phyloP scores from a whole-genome alignment of 2,113 vertebrate species.

The Oryzias javanicus region DNA sequence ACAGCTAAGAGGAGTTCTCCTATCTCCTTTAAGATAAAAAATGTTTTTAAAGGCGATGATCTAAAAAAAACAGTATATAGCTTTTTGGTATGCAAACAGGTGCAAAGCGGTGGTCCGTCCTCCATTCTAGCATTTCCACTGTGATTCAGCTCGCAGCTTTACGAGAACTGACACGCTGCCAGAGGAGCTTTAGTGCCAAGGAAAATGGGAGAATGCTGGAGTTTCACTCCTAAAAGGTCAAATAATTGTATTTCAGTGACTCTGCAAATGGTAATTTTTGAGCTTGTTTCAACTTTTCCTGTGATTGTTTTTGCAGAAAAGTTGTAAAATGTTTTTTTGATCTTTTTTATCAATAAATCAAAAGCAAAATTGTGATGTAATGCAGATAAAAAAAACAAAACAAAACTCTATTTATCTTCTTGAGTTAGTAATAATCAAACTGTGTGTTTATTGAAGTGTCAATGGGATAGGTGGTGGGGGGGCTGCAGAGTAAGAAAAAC shows the following conservation, averaged over 20 bases:
- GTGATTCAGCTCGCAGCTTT: slow-evolving; percentile 57
- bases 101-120: slow-evolving; percentile 43
- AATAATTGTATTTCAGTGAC: slow-evolving; percentile 10
- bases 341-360: no score
- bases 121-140: slow-evolving; percentile 30
- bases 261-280: slow-evolving; percentile 2
- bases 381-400: background rate
- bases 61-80: slow-evolving; percentile 49
- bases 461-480: slow-evolving; percentile 1
- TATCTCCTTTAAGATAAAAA: slow-evolving; percentile 20
- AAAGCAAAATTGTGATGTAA: no score
- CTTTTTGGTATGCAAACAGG: slow-evolving; percentile 45
- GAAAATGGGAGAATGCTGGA: slow-evolving; percentile 40
- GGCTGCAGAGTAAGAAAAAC: background rate
- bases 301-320: no score
- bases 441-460: slow-evolving; percentile 8
- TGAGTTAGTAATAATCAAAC: background rate
- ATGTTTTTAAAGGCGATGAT: background rate
- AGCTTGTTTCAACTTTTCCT: no score
- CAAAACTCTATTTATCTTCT: background rate
- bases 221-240: slow-evolving; percentile 50
- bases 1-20: slow-evolving; percentile 38
- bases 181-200: slow-evolving; percentile 41
- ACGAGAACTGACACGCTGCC: slow-evolving; percentile 47
- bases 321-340: no score